phyloP scores from a whole-genome alignment of 2,113 vertebrate genomes.

The Acanthochromis polyacanthus region DNA sequence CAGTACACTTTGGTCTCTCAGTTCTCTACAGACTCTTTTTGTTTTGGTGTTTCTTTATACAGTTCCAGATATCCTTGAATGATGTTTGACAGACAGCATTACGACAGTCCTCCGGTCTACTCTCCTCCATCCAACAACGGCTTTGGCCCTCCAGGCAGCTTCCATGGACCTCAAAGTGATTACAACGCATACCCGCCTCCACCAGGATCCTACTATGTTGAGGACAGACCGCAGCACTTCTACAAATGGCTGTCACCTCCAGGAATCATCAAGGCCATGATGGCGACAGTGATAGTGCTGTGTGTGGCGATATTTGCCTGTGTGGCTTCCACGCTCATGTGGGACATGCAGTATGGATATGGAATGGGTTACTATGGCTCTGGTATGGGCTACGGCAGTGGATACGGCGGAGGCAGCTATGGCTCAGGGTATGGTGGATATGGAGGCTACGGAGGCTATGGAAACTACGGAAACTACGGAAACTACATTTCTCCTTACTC shows the following conservation, averaged over 20 bases:
- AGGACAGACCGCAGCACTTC: slow-evolving; percentile 88
- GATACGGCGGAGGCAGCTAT: slow-evolving; percentile 56
- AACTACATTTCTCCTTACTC: slow-evolving; percentile 87
- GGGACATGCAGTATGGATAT: slow-evolving; percentile 87
- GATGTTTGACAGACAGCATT: slow-evolving; percentile 86
- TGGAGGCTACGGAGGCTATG: slow-evolving; percentile 69
- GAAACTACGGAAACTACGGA: no score
- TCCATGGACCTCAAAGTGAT: slow-evolving; percentile 78
- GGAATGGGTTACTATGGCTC: slow-evolving; percentile 71
- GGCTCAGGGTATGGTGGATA: slow-evolving; percentile 64
- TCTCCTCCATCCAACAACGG: slow-evolving; percentile 79
- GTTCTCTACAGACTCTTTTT: neutral
- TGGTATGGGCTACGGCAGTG: slow-evolving; percentile 62
- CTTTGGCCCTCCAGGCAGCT: slow-evolving; percentile 79
- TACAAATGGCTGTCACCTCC: slow-evolving; percentile 91
- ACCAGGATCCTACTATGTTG: slow-evolving; percentile 88
- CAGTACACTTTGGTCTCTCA: neutral
- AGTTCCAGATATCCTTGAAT: slow-evolving; percentile 29
- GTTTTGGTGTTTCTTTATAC: slow-evolving; percentile 14
- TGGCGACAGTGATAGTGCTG: slow-evolving; percentile 78
- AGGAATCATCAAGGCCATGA: slow-evolving; percentile 85
- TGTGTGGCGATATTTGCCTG: slow-evolving; percentile 91
- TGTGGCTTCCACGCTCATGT: slow-evolving; percentile 92
- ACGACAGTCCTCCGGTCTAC: slow-evolving; percentile 86
- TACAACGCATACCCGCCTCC: slow-evolving; percentile 83